phyloP scores from a whole-genome alignment of 2,797 vertebrate species.

The Meda fulgida region DNA sequence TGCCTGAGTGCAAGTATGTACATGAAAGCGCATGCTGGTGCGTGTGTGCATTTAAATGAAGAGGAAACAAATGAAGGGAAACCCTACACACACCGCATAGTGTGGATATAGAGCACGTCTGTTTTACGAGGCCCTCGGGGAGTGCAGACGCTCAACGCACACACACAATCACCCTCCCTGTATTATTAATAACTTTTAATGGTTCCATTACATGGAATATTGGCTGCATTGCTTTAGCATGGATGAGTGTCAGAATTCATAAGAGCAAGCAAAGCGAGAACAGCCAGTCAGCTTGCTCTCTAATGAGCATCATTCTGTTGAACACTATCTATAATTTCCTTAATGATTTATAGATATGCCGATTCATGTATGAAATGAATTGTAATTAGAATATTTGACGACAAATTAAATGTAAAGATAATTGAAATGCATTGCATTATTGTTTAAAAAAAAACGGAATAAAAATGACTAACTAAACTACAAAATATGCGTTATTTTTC shows the following conservation, averaged over 20 bases:
- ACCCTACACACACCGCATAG: slow-evolving; percentile 75
- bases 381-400: not conserved
- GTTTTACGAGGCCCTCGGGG: slow-evolving; percentile 76
- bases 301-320: slow-evolving; percentile 26
- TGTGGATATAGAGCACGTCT: slow-evolving; percentile 81
- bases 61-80: slow-evolving; percentile 78
- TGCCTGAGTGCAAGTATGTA: slow-evolving; percentile 64
- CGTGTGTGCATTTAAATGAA: slow-evolving; percentile 52
- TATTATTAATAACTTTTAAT: slow-evolving; percentile 91
- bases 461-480: not conserved
- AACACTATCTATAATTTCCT: not conserved
- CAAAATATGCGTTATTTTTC: not conserved
- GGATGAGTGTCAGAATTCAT: slow-evolving; percentile 68
- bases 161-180: slow-evolving; percentile 73
- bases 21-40: slow-evolving; percentile 55
- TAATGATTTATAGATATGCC: not conserved
- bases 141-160: slow-evolving; percentile 60
- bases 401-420: not conserved
- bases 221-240: slow-evolving; percentile 77
- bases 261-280: slow-evolving; percentile 44
- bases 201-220: slow-evolving; percentile 80
- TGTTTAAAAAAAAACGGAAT: not conserved
- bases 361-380: not conserved
- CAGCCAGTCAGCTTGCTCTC: not conserved
- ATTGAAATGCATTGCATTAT: not conserved